These are phyloP conservation scores for Botia almorhae DNA, from an alignment of 2,797 vertebrate species.

Conservation along the genomic window DNA sequence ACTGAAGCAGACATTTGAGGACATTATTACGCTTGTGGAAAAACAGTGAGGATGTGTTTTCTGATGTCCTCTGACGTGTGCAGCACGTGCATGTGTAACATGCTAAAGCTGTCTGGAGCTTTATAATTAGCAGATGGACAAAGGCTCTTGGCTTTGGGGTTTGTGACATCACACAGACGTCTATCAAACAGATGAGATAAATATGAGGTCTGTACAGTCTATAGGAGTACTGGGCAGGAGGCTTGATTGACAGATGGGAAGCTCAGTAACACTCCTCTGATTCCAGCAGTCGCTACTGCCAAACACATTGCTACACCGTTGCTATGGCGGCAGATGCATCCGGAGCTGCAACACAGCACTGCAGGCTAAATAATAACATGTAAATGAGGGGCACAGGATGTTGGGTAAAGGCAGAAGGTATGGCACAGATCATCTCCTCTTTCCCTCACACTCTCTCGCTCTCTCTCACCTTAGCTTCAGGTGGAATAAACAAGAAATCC, in stretches of 20 bases:
- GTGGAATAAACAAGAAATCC: conserved; percentile 53
- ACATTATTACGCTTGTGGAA: no score
- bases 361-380: conserved; percentile 41
- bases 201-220: conserved; percentile 42
- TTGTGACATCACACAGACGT: background rate
- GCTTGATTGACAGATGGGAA: conserved; percentile 51
- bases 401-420: conserved; percentile 50
- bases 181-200: conserved; percentile 20
- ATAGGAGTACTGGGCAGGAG: conserved; percentile 25
- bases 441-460: background rate
- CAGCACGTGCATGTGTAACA: background rate
- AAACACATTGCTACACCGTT: conserved; percentile 33
- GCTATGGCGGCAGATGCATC: conserved; percentile 52
- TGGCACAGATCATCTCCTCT: conserved; percentile 21
- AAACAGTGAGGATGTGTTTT: no score
- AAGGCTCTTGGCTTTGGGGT: background rate
- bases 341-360: conserved; percentile 25
- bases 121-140: background rate
- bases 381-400: conserved; percentile 45
- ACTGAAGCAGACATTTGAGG: no score
- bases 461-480: conserved; percentile 28
- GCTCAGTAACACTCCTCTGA: conserved; percentile 50
- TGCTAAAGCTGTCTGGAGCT: background rate
- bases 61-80: background rate
- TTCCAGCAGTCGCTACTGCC: conserved; percentile 42